These are phyloP conservation scores for Philopedon plagiatum DNA, from an alignment of 2,888 invertebrate genomes.

Conservation along the genomic window DNA sequence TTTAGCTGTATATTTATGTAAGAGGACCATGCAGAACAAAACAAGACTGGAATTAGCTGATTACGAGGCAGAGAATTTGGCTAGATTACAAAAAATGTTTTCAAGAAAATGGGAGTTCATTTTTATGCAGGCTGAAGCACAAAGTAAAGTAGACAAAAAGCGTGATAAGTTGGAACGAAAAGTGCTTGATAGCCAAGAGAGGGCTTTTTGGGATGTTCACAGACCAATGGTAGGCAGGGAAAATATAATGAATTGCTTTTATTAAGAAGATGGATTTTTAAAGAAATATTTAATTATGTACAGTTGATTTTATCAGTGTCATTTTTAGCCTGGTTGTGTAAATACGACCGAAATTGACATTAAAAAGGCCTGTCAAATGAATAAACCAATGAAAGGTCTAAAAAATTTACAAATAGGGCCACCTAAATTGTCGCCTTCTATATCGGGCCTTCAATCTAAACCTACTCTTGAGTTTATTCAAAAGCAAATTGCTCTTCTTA, in stretches of 20 bases:
- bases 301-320: not conserved
- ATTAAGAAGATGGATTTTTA: not conserved
- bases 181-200: conserved; percentile 97
- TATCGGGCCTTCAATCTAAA: conserved; percentile 64
- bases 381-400: conserved; percentile 68
- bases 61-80: conserved; percentile 98
- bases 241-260: no score
- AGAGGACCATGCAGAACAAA: conserved; percentile 99
- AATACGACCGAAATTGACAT: conserved; percentile 99
- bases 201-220: conserved; percentile 99
- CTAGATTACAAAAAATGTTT: conserved; percentile 98
- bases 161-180: conserved; percentile 98
- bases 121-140: conserved; percentile 97
- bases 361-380: conserved; percentile 88
- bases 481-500: conserved; percentile 81
- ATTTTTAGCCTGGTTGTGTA: conserved; percentile 93
- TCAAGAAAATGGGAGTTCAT: conserved; percentile 99
- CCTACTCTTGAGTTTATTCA: conserved; percentile 68
- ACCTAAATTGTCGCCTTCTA: conserved; percentile 73
- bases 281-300: conserved; percentile 11
- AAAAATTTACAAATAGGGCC: conserved; percentile 70
- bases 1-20: conserved; percentile 97
- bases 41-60: conserved; percentile 97
- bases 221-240: conserved; percentile 94
- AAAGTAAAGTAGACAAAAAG: conserved; percentile 98